Conservation (phyloP, 1,140 invertebrate species). For the Drosophila serrata region DNA sequence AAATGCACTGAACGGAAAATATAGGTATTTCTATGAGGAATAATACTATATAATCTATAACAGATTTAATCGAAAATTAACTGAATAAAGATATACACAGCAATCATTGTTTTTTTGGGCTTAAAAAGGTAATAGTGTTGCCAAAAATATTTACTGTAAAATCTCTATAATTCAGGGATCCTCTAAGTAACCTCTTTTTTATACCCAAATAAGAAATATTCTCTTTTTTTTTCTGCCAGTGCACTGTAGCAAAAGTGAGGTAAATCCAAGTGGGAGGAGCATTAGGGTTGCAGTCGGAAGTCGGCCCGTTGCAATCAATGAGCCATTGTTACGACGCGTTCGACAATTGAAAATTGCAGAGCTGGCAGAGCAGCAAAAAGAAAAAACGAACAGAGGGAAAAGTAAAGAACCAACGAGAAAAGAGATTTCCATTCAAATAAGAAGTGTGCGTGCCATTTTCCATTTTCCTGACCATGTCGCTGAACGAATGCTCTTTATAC, state of each 20-base stretch:
- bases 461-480: slow-evolving; percentile 1
- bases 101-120: not conserved
- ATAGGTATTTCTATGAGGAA: not conserved
- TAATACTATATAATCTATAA: not conserved
- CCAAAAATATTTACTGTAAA: not conserved
- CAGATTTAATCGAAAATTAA: not conserved
- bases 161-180: not conserved
- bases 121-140: not conserved
- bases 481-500: not conserved
- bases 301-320: slow-evolving; percentile 66
- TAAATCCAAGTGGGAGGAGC: not conserved
- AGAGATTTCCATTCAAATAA: slow-evolving; percentile 29
- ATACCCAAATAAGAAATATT: not conserved
- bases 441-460: slow-evolving; percentile 22
- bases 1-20: not conserved
- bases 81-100: not conserved
- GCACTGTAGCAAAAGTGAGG: not conserved
- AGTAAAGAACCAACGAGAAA: slow-evolving; percentile 5
- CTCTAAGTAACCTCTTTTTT: not conserved
- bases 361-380: slow-evolving; percentile 3
- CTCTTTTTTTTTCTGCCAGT: not conserved
- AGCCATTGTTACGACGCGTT: slow-evolving; percentile 74
- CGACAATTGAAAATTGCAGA: slow-evolving; percentile 73
- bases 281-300: slow-evolving; percentile 16
- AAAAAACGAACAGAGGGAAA: slow-evolving; percentile 30